A percentile compares a stretch with the other conserved stretches of the same genome.
phyloP scores from a whole-genome alignment of 2,113 vertebrate species.

The Craseonycteris thonglongyai region DNA sequence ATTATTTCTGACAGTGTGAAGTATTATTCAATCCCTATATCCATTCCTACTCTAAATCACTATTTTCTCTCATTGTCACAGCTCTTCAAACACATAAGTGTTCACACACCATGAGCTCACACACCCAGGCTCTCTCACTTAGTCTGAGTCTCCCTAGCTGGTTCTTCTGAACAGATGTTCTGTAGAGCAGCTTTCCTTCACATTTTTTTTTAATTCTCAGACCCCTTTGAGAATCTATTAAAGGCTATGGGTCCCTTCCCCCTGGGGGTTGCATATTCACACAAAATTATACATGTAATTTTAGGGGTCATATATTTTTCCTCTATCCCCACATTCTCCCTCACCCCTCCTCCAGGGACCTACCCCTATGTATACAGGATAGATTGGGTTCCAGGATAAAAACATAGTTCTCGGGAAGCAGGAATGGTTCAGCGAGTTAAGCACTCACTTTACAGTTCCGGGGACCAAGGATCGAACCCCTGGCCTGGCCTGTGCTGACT shows the following conservation, averaged over 20 bases:
- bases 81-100: neutral
- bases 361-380: neutral
- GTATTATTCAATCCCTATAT: neutral
- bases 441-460: no score
- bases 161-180: neutral
- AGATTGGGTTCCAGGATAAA: neutral
- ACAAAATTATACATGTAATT: neutral
- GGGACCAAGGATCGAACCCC: no score
- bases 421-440: no score
- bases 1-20: conserved; percentile 16
- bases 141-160: neutral
- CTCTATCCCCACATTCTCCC: neutral
- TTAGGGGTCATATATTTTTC: neutral
- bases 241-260: neutral
- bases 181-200: neutral
- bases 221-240: neutral
- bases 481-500: no score
- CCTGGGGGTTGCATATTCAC: neutral
- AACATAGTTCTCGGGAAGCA: no score
- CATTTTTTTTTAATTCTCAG: neutral
- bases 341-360: neutral
- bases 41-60: neutral
- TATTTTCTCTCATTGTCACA: neutral
- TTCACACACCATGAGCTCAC: neutral
- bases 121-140: neutral